These are phyloP conservation scores for Megamerina dolium DNA, from an alignment of 2,888 invertebrate species.

Conservation along the genomic window DNA sequence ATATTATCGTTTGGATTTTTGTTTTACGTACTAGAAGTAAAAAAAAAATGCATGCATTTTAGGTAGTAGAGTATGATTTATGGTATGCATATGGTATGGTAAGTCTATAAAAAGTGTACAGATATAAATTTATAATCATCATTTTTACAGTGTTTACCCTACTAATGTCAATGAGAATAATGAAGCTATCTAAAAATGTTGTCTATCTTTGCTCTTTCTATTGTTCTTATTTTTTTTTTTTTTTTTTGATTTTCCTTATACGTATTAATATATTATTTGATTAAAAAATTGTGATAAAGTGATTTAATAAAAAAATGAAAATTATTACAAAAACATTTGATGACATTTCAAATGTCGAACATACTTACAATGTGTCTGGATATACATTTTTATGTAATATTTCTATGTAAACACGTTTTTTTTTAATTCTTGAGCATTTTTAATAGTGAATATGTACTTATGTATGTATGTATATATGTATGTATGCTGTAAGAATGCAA, in stretches of 20 bases:
- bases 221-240: not conserved
- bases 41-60: too few relatives aligned
- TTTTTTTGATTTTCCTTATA: not conserved
- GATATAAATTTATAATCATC: too few relatives aligned
- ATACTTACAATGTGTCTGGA: too few relatives aligned
- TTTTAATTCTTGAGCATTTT: not conserved
- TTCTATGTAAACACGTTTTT: not conserved
- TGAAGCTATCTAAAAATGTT: slow-evolving; percentile 15
- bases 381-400: not conserved
- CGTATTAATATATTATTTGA: not conserved
- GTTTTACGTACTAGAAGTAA: too few relatives aligned
- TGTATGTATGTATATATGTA: not conserved
- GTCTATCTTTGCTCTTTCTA: not conserved
- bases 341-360: not conserved
- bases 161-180: slow-evolving; percentile 12
- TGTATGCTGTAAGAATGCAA: not conserved
- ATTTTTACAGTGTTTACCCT: too few relatives aligned
- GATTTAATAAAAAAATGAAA: too few relatives aligned
- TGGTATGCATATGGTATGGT: too few relatives aligned
- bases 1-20: too few relatives aligned
- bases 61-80: too few relatives aligned
- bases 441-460: slow-evolving; percentile 3
- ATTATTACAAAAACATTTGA: not conserved
- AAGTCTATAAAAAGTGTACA: too few relatives aligned
- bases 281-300: too few relatives aligned